Conservation (phyloP, 92 coral and sea anemone genomes). For the Paramuricea clavata region DNA sequence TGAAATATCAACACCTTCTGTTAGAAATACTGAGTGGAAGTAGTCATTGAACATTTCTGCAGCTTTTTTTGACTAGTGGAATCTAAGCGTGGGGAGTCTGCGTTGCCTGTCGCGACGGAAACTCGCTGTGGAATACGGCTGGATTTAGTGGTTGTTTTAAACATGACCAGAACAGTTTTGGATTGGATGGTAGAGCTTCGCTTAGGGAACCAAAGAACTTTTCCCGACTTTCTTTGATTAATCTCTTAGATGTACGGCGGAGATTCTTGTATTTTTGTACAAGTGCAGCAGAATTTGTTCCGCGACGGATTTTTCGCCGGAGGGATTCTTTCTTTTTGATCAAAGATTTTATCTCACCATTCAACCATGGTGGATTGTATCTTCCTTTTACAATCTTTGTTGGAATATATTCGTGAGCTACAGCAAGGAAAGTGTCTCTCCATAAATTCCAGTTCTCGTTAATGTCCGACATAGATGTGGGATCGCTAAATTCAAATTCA, state of each 20-base stretch:
- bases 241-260: slow-evolving; percentile 16
- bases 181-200: neutral
- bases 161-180: slow-evolving; percentile 24
- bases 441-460: neutral
- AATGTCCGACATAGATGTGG: too few species aligned
- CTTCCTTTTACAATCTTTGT: slow-evolving; percentile 21
- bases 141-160: neutral
- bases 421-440: neutral
- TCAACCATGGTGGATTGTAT: slow-evolving; percentile 28
- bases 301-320: neutral
- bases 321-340: slow-evolving; percentile 17
- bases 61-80: neutral
- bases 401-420: slow-evolving; percentile 3
- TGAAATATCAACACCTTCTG: neutral
- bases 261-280: slow-evolving; percentile 12
- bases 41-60: neutral
- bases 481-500: too few species aligned
- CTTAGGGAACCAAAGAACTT: slow-evolving; percentile 2
- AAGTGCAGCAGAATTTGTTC: neutral
- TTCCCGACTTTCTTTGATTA: slow-evolving; percentile 17
- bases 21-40: neutral
- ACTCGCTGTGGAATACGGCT: neutral
- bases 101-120: neutral
- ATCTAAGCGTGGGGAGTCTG: neutral
- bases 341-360: neutral